phyloP scores from a whole-genome alignment of 2,888 invertebrate species.

The Hirtodrosophila alboralis region DNA sequence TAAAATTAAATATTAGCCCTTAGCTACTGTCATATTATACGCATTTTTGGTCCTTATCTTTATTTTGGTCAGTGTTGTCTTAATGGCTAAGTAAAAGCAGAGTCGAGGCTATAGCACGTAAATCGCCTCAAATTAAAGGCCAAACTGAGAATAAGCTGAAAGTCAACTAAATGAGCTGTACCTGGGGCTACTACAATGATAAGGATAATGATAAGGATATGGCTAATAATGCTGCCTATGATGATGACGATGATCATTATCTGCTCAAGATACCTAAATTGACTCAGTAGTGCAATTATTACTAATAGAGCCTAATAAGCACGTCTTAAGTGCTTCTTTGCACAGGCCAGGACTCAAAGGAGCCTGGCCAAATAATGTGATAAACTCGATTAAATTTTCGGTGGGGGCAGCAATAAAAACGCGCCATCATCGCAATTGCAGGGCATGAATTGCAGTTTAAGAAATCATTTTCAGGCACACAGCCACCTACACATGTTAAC shows the following conservation, averaged over 20 bases:
- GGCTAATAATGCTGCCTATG: constrained; percentile 27
- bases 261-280: constrained; percentile 64
- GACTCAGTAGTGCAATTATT: constrained; percentile 73
- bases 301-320: constrained; percentile 74
- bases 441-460: constrained; percentile 75
- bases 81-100: constrained; percentile 9
- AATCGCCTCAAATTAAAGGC: constrained; percentile 15
- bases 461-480: constrained; percentile 53
- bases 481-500: neutral
- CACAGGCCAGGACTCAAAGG: constrained; percentile 18
- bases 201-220: constrained; percentile 19
- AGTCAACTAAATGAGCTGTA: constrained; percentile 25
- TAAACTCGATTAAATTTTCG: constrained; percentile 72
- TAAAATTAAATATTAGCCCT: too few species aligned
- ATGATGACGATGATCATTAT: constrained; percentile 30
- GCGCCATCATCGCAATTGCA: constrained; percentile 74
- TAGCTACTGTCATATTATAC: too few species aligned
- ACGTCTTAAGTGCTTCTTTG: constrained; percentile 62
- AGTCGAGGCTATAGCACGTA: neutral
- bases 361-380: constrained; percentile 58
- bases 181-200: constrained; percentile 15
- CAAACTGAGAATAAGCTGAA: constrained; percentile 15
- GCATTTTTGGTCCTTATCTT: neutral
- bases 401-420: constrained; percentile 55
- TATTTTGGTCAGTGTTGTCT: constrained; percentile 20